Conservation (phyloP, 2,113 vertebrate species). For the Condylura cristata region DNA sequence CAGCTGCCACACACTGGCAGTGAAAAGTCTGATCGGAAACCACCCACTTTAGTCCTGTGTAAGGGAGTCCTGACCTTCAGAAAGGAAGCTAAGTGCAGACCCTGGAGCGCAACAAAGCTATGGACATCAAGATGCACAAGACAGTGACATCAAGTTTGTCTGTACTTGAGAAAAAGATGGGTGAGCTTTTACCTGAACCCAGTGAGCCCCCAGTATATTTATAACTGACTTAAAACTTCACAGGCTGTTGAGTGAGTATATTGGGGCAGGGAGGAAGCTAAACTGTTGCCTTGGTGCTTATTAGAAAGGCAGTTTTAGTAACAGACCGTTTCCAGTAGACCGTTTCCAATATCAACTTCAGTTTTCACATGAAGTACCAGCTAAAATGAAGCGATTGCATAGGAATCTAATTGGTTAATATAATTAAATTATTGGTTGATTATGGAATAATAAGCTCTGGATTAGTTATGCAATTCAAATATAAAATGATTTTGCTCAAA, state of each 20-base stretch:
- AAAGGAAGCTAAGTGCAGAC: neutral
- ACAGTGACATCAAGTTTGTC: neutral
- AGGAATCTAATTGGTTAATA: neutral
- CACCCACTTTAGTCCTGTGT: neutral
- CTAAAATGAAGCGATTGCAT: conserved; percentile 20
- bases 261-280: neutral
- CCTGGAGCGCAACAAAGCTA: neutral
- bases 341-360: neutral
- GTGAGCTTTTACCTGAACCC: conserved; percentile 19
- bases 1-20: neutral
- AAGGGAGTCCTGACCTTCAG: neutral
- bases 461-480: conserved; percentile 37
- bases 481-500: conserved; percentile 44
- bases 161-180: conserved; percentile 11
- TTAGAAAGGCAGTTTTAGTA: neutral
- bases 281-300: neutral
- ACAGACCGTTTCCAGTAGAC: neutral
- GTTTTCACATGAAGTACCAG: neutral
- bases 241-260: neutral
- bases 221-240: conserved; percentile 32
- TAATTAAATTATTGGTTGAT: neutral
- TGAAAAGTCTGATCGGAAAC: neutral
- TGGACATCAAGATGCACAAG: neutral
- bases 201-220: neutral
- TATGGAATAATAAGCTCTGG: conserved; percentile 12